A percentile compares a stretch with the other conserved stretches of the same genome.
Evolutionary conservation across 2,888 invertebrate genomes (phyloP).

Genomic region (Hololepta plana): DNA sequence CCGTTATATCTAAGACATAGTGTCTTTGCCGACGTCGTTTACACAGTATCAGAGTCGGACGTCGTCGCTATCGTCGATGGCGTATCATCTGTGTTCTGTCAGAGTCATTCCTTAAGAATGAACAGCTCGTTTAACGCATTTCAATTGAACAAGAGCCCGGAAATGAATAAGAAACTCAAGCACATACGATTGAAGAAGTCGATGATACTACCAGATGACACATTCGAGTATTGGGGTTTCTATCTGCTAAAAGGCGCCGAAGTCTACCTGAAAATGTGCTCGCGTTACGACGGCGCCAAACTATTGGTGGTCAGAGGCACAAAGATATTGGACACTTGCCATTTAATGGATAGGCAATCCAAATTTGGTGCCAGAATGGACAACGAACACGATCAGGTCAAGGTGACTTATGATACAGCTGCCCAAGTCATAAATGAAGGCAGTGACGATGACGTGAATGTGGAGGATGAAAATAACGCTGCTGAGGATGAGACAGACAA

Average conservation of each 20-base stretch:
- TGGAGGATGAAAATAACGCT: conserved; percentile 11
- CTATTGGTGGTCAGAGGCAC: conserved; percentile 69
- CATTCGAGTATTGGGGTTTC: conserved; percentile 79
- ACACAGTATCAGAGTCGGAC: conserved; percentile 68
- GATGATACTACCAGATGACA: conserved; percentile 68
- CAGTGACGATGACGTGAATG: conserved; percentile 15
- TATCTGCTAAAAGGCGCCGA: conserved; percentile 61
- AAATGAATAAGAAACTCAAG: conserved; percentile 46
- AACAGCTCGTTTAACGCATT: conserved; percentile 39
- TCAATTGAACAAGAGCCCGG: conserved; percentile 33
- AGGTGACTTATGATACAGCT: conserved; percentile 32
- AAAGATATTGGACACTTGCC: conserved; percentile 58
- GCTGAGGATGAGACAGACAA: conserved; percentile 15
- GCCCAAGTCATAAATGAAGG: conserved; percentile 10
- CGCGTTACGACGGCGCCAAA: conserved; percentile 59
- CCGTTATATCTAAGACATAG: conserved; percentile 62
- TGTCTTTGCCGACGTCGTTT: conserved; percentile 58
- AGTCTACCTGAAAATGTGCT: conserved; percentile 62
- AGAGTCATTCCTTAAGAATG: conserved; percentile 61
- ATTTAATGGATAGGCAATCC: conserved; percentile 37
- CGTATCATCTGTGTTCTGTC: conserved; percentile 66
- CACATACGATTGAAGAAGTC: conserved; percentile 65
- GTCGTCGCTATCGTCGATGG: conserved; percentile 68
- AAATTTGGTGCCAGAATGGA: conserved; percentile 33
- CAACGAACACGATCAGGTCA: conserved; percentile 31